Evolutionary conservation across 2,113 vertebrate species (phyloP).

Genomic region (Cyphomyrus plagiostoma): DNA sequence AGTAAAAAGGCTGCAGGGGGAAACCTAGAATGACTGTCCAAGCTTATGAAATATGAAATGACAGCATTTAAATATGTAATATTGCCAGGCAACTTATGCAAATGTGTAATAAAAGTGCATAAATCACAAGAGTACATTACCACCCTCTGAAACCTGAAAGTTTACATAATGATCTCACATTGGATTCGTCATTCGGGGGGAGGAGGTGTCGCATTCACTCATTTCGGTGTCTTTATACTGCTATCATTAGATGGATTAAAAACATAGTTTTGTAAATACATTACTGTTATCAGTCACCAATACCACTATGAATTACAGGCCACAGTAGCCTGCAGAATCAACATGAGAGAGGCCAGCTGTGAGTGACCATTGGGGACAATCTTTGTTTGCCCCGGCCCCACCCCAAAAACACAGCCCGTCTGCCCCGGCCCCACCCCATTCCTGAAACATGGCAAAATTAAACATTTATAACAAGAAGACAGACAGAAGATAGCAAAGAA

Average conservation of each 20-base stretch:
- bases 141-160: neutral
- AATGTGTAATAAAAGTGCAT: neutral
- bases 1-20: neutral
- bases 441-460: neutral
- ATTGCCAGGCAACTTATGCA: neutral
- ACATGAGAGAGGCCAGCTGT: neutral
- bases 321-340: neutral
- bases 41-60: neutral
- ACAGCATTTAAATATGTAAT: neutral
- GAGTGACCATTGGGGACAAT: neutral
- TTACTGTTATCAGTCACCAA: neutral
- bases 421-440: neutral
- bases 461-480: conserved; percentile 9
- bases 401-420: neutral
- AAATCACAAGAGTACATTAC: neutral
- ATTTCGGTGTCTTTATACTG: neutral
- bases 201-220: neutral
- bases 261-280: neutral
- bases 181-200: neutral
- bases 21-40: neutral
- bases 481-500: neutral
- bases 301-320: neutral
- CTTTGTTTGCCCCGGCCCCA: neutral
- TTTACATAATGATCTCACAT: neutral
- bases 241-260: neutral